Evolutionary conservation across 2,888 invertebrate species (phyloP), one percentile per base, ranked within the genome.

Genomic region (Bombyx huttoni): DNA sequence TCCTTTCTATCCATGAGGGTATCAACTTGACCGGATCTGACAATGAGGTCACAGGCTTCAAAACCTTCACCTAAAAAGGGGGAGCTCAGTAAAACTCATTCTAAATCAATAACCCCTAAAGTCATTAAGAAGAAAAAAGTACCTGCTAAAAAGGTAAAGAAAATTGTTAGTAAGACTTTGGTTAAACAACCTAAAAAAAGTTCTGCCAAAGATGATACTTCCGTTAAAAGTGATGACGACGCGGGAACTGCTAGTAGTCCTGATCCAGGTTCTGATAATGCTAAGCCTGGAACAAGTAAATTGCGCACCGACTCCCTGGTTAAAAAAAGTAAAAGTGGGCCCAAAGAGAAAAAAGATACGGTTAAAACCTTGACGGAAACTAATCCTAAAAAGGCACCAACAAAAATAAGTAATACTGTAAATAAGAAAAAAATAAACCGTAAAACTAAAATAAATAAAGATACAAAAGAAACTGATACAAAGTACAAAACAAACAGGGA

Each of bases 11-110:
- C 82, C 73, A 87, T 82, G 84, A 72, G 71, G 64, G 66, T 70
- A 75, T 73, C 62, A 73, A 64, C 68, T 24, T 75, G 73, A 82
- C 73, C 70, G 71, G 62, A 70, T 67, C 72, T 65, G 76, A 86
- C 77, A 84, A 87, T 87, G 88, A 83, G 88, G 81, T 85, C 87
- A 69, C 87, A 86, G 67, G 69, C 79, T 68, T 73, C 85, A 59
- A 89, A 87, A 80, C 70, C 81, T 67, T 73, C 75, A 68, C 75
- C 81, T 70, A 88, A 84, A 73, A 87, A 86, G 75, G 86, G 81
- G 66, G 77, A 73, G 60, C 68, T 78, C 54, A 77, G 63, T 68
- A 87, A 82, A 77, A 71, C 79, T 69, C 65, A 78, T 56, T 69
- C 80, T 51, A 86, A 84, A 64, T 60, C 67, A 56, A 63, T 75